phyloP scores from a whole-genome alignment of 1,140 invertebrate species.

The Drosophila quadrilineata region DNA sequence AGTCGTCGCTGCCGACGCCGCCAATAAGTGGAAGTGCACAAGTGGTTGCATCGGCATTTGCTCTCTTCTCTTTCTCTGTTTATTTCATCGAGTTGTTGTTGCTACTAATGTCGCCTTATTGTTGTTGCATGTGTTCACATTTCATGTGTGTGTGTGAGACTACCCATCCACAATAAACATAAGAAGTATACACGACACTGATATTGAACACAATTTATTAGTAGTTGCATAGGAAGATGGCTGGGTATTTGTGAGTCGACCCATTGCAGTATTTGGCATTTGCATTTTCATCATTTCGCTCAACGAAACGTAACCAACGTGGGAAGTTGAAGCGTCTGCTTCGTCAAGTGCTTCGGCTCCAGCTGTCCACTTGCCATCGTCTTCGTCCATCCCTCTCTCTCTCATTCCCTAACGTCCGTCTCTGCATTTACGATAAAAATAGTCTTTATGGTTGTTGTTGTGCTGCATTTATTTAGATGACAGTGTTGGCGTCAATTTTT shows the following conservation, averaged over 20 bases:
- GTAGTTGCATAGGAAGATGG: not conserved
- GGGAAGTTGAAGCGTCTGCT: conserved; percentile 54
- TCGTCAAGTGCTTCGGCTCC: conserved; percentile 49
- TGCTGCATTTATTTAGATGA: conserved; percentile 49
- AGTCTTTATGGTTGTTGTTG: conserved; percentile 47
- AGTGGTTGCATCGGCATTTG: conserved; percentile 56
- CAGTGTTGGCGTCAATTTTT: conserved; percentile 39
- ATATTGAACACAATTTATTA: not conserved
- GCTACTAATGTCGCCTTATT: too few species aligned
- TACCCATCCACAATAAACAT: conserved; percentile 18
- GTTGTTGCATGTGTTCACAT: conserved; percentile 36
- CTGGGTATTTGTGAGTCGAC: conserved; percentile 9
- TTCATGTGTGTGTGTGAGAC: not conserved
- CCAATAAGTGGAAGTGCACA: conserved; percentile 68
- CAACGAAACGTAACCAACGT: conserved; percentile 75
- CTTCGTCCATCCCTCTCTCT: not conserved
- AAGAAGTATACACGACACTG: too few species aligned
- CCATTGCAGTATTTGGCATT: conserved; percentile 10
- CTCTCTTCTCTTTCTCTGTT: conserved; percentile 3
- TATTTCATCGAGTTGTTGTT: too few species aligned
- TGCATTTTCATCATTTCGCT: conserved; percentile 68
- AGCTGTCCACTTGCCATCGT: conserved; percentile 43
- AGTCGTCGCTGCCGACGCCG: conserved; percentile 50
- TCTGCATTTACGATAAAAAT: conserved; percentile 64
- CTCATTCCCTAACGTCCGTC: not conserved